Percentiles rank a stretch among this genome's conserved stretches.
phyloP scores from a whole-genome alignment of 1,140 invertebrate species.

The Drosophila virilis region DNA sequence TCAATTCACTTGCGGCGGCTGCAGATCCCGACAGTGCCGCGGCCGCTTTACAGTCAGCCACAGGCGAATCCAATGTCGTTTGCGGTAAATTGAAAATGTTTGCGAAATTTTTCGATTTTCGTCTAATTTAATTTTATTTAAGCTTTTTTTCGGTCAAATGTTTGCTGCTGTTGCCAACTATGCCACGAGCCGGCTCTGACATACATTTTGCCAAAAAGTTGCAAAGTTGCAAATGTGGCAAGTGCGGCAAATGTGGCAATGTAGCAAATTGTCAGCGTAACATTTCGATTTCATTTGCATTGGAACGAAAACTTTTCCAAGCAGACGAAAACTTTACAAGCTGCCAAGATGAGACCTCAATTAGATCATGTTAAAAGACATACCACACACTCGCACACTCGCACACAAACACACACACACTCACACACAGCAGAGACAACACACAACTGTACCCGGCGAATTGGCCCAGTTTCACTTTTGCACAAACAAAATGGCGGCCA shows the following conservation, averaged over 20 bases:
- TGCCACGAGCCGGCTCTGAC: slow-evolving; percentile 67
- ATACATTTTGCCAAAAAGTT: slow-evolving; percentile 32
- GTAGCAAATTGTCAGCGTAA: slow-evolving; percentile 30
- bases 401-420: neutral
- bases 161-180: slow-evolving; percentile 42
- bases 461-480: slow-evolving; percentile 73
- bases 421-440: slow-evolving; percentile 1
- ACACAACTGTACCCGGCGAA: slow-evolving; percentile 70
- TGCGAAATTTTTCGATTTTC: slow-evolving; percentile 57
- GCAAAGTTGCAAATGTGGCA: slow-evolving; percentile 23
- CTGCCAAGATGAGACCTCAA: slow-evolving; percentile 38
- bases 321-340: slow-evolving; percentile 24
- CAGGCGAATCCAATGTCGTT: slow-evolving; percentile 49
- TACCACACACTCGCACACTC: neutral
- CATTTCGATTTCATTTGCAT: slow-evolving; percentile 71
- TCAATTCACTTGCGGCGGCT: slow-evolving; percentile 24
- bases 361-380: slow-evolving; percentile 33
- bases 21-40: slow-evolving; percentile 23
- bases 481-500: slow-evolving; percentile 75
- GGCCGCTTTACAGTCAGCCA: slow-evolving; percentile 15
- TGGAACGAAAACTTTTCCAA: slow-evolving; percentile 41
- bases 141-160: slow-evolving; percentile 36
- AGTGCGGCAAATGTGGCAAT: slow-evolving; percentile 33
- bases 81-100: slow-evolving; percentile 55
- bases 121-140: slow-evolving; percentile 6